Percentiles rank a stretch among this genome's conserved stretches.
phyloP scores from a whole-genome alignment of 2,888 invertebrate species.

The Pecten maximus region DNA sequence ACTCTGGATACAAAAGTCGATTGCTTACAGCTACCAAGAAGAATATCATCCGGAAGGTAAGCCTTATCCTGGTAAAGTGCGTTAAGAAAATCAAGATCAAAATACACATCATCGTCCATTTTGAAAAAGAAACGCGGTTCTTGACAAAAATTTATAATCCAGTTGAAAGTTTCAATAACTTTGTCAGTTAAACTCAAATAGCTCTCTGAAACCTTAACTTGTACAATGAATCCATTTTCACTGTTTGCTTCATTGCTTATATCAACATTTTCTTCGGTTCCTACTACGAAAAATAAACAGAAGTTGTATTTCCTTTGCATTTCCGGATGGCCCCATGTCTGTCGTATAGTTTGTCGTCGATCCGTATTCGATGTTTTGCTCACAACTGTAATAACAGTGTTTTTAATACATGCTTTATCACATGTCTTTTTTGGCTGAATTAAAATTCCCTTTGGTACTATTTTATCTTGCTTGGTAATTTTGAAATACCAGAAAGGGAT shows the following conservation, averaged over 20 bases:
- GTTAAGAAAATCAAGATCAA: background rate
- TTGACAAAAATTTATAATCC: background rate
- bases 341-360: background rate
- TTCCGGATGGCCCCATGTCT: background rate
- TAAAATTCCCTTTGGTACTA: background rate
- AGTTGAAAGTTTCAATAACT: background rate
- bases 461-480: background rate
- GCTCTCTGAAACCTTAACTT: background rate
- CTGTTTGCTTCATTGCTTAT: background rate
- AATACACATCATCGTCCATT: background rate
- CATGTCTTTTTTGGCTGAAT: background rate
- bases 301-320: background rate
- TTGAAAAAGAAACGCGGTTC: conserved; percentile 5
- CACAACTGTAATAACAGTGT: background rate
- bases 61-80: background rate
- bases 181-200: background rate
- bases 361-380: background rate
- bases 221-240: background rate
- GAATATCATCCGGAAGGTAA: background rate
- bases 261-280: background rate
- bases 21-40: background rate
- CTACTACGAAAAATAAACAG: background rate
- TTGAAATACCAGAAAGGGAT: background rate
- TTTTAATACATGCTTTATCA: background rate
- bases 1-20: background rate